These are phyloP conservation scores for Eupithecia dodoneata DNA, from an alignment of 2,888 invertebrate species.

Conservation along the genomic window DNA sequence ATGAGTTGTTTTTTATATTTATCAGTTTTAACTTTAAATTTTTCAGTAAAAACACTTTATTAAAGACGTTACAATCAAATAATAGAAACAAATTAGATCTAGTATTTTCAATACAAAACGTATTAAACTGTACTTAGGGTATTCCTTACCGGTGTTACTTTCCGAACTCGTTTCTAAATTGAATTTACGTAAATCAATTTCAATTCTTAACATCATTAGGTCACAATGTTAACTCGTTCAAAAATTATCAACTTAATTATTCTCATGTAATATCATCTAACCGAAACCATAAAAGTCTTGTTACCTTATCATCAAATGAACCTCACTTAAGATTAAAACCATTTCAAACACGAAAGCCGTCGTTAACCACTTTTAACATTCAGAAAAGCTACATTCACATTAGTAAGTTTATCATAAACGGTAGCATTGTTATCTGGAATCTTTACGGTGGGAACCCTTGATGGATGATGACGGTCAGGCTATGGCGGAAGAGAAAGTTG, in stretches of 20 bases:
- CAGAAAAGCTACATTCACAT: slow-evolving; percentile 11
- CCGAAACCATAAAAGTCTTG: neutral
- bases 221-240: neutral
- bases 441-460: slow-evolving; percentile 40
- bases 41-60: too few relatives aligned
- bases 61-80: too few relatives aligned
- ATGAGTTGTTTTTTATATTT: neutral
- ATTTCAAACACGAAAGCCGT: slow-evolving; percentile 1
- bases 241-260: neutral
- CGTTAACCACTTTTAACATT: neutral
- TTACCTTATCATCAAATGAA: slow-evolving; percentile 1
- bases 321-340: slow-evolving; percentile 4
- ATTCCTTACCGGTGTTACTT: neutral
- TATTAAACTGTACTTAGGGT: neutral
- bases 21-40: neutral
- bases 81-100: too few relatives aligned
- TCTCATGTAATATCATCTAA: neutral
- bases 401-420: slow-evolving; percentile 14
- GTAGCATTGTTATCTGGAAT: slow-evolving; percentile 36
- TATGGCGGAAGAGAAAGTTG: slow-evolving; percentile 73
- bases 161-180: neutral
- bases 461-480: slow-evolving; percentile 46
- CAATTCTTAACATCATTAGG: neutral
- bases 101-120: too few relatives aligned
- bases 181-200: neutral